phyloP scores from a whole-genome alignment of 2,113 vertebrate genomes.

The Dendrocopos noguchii region DNA sequence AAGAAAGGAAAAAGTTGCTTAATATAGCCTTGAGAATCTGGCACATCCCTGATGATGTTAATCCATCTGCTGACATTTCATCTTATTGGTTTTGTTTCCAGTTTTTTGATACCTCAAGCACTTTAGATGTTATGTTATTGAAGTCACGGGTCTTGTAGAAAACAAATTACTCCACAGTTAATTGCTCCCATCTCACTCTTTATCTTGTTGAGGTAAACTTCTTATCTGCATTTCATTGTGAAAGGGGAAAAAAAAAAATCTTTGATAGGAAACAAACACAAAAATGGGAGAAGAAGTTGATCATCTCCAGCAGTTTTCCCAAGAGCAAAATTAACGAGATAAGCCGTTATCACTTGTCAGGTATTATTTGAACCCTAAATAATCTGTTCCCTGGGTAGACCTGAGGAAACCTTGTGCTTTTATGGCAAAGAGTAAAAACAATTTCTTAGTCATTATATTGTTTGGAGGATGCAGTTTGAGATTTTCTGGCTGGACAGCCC shows the following conservation, averaged over 20 bases:
- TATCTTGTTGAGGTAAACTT: constrained; percentile 64
- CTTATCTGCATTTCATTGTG: constrained; percentile 68
- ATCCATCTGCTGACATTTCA: constrained; percentile 66
- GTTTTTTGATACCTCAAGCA: constrained; percentile 69
- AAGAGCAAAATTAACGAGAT: constrained; percentile 40
- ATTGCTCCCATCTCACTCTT: constrained; percentile 58
- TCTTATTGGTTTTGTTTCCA: constrained; percentile 62
- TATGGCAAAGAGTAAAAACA: not conserved
- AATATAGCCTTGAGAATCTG: constrained; percentile 65
- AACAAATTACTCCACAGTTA: constrained; percentile 68
- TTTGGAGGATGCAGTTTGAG: not conserved
- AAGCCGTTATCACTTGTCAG: constrained; percentile 10
- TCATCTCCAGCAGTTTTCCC: constrained; percentile 33
- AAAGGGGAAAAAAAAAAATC: constrained; percentile 1
- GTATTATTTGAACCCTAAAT: not conserved
- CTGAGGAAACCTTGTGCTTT: not conserved
- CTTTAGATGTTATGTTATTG: constrained; percentile 67
- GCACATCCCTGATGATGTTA: constrained; percentile 48
- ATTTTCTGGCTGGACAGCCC: not conserved
- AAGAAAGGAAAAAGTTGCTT: constrained; percentile 35
- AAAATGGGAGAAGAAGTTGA: constrained; percentile 7
- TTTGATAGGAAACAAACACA: constrained; percentile 22
- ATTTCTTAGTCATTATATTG: not conserved
- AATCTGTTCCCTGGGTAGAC: not conserved
- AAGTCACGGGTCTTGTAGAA: constrained; percentile 63